Conservation (phyloP, 2,113 vertebrate species). For the Nesoenas mayeri region DNA sequence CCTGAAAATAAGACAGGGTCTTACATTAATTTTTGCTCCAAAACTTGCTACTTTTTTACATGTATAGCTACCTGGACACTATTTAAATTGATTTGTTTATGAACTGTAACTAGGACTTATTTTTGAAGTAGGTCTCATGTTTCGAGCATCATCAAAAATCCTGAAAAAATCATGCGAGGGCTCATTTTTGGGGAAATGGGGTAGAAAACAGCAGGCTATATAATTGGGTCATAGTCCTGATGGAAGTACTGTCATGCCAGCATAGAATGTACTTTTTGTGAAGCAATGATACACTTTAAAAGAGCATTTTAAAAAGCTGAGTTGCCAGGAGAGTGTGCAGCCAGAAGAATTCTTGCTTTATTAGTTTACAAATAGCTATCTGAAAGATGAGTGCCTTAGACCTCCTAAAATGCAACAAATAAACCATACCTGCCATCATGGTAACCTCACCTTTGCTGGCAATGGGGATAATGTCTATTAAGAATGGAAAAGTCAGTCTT, state of each 20-base stretch:
- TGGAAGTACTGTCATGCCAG: neutral
- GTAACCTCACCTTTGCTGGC: neutral
- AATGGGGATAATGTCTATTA: rapidly evolving
- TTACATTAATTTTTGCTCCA: too few species aligned
- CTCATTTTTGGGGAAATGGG: too few species aligned
- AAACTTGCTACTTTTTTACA: too few species aligned
- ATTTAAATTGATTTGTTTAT: too few species aligned
- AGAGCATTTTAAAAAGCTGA: neutral
- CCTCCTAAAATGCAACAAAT: neutral
- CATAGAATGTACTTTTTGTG: neutral
- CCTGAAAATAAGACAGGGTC: too few species aligned
- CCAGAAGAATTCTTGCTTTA: neutral
- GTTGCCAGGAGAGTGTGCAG: neutral
- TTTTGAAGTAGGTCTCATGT: too few species aligned
- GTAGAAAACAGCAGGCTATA: neutral
- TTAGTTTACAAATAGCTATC: neutral
- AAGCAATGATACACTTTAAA: too few species aligned
- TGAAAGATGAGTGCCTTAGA: neutral
- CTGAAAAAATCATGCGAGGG: too few species aligned
- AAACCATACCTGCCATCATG: rapidly evolving
- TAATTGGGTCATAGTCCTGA: too few species aligned
- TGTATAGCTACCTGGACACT: too few species aligned
- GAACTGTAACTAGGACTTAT: too few species aligned
- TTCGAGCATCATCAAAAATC: too few species aligned
- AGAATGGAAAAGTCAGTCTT: neutral